These are phyloP conservation scores for Apotomis betuletana DNA, from an alignment of 2,888 invertebrate species.

Conservation along the genomic window DNA sequence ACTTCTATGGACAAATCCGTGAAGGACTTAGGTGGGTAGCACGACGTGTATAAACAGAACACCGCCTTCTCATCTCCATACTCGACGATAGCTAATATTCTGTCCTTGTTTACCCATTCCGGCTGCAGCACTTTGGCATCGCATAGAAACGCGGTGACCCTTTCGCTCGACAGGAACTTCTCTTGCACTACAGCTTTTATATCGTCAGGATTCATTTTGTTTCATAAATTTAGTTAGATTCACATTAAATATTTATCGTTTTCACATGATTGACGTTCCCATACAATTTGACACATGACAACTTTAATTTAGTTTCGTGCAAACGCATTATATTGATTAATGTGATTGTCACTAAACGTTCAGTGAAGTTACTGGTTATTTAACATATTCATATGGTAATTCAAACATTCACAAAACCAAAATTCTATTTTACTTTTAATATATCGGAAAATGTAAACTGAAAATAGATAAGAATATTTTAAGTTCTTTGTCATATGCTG, in stretches of 20 bases:
- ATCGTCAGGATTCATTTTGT: conserved; percentile 78
- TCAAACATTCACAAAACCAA: too few relatives aligned
- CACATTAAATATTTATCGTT: conserved; percentile 44
- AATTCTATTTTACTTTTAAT: too few relatives aligned
- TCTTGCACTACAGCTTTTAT: conserved; percentile 78
- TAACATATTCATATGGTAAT: background rate
- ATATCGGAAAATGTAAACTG: too few relatives aligned
- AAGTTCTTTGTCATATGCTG: too few relatives aligned
- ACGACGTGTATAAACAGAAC: conserved; percentile 80
- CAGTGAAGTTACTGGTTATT: background rate
- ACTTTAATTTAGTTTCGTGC: conserved; percentile 11
- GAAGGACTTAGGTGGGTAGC: conserved; percentile 87
- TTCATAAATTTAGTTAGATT: conserved; percentile 49
- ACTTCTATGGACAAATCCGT: conserved; percentile 91
- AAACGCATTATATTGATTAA: conserved; percentile 23
- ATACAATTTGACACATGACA: conserved; percentile 39
- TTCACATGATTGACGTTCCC: conserved; percentile 49
- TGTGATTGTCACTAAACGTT: too few relatives aligned
- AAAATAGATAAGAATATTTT: too few relatives aligned
- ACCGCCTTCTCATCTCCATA: conserved; percentile 81
- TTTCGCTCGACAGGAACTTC: conserved; percentile 78
- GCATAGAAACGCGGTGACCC: conserved; percentile 74
- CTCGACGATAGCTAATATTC: conserved; percentile 77
- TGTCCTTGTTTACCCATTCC: conserved; percentile 76
- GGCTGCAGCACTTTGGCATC: conserved; percentile 78